These are phyloP conservation scores for Thymelicus lineola DNA, from an alignment of 2,888 invertebrate species.

Conservation along the genomic window DNA sequence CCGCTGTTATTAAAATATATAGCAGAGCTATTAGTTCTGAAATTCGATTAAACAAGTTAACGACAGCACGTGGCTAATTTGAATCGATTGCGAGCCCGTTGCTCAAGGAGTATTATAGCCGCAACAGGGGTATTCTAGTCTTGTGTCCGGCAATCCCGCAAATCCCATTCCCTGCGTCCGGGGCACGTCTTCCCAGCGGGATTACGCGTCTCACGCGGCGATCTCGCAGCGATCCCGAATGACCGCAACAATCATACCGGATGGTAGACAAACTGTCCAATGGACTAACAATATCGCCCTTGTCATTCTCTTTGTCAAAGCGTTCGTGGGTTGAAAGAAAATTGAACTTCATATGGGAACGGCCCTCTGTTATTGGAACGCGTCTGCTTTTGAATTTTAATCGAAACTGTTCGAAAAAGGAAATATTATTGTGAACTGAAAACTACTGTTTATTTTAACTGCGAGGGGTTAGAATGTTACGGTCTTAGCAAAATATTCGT, in stretches of 20 bases:
- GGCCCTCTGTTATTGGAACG: conserved; percentile 38
- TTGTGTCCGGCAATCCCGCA: conserved; percentile 71
- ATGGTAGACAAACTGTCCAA: conserved; percentile 46
- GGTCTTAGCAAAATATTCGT: background rate
- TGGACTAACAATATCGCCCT: conserved; percentile 36
- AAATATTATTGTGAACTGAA: conserved; percentile 28
- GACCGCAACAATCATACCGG: conserved; percentile 63
- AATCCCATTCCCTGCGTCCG: conserved; percentile 67
- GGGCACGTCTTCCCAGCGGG: conserved; percentile 70
- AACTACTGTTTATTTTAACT: conserved; percentile 33
- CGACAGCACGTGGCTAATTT: conserved; percentile 27
- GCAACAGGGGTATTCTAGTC: conserved; percentile 64
- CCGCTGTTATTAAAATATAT: conserved; percentile 42
- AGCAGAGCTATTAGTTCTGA: conserved; percentile 34
- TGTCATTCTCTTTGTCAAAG: conserved; percentile 38
- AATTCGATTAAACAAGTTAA: conserved; percentile 41
- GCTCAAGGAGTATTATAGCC: conserved; percentile 57
- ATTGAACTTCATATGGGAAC: conserved; percentile 36
- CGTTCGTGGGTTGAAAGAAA: conserved; percentile 36
- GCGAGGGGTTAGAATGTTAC: conserved; percentile 4
- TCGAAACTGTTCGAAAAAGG: conserved; percentile 35
- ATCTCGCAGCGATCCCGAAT: conserved; percentile 59
- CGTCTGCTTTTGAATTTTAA: conserved; percentile 39
- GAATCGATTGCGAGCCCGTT: conserved; percentile 37
- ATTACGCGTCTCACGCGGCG: conserved; percentile 64